Base-by-base conservation (phyloP, 2,113 vertebrate species). In the Argyrosomus japonicus region DNA sequence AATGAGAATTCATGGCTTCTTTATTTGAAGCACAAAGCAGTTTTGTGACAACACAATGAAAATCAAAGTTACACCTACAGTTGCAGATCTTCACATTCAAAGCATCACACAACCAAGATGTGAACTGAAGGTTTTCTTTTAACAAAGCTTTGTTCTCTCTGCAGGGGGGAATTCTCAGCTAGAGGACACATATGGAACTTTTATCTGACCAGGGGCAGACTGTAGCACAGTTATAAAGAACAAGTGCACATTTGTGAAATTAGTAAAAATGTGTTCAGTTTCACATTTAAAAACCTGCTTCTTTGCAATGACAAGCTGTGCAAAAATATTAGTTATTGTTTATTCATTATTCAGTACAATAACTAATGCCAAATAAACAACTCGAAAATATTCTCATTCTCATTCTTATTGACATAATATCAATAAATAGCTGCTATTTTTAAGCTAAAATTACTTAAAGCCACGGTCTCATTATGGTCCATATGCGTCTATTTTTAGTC, bases 1-100 rank as follows among this genome's bases (percentile, higher is more conserved):
- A 18, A 23, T 92, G 71, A 92, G 51, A 23, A 40, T 36, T 60
- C 17, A n/a, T 40, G 9, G 19, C 47, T 57, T 25, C 43, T 61
- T 23, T 0, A 65, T 77, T 74, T 48, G n/a, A 36, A 40, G 19
- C 13, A 62, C 57, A n/a, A 61, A 40, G 23, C 15, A 11, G 11
- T n/a, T 83, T 79, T 53, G 45, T 45, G 2, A 25, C 0, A 32
- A 14, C 43, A 36, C 4, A 51, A 72, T 25, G 25, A 54, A 51
- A 69, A 40, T 15, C 14, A 25, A 21, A 51, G 61, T 25, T 36
- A 4, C 40, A 68, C 48, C 3, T 40, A 9, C 79, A 79, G 67
- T 51, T 76, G 53, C 68, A 50, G 5, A 60, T 61, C 32, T 13
- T 76, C 14, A 56, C 9, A 27, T 60, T 60, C 25, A n/a, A 40